A percentile compares a stretch with the other conserved stretches of the same genome.
These are phyloP conservation scores for Acrocephalus scirpaceus DNA, from an alignment of 2,797 vertebrate species.

Conservation along the genomic window DNA sequence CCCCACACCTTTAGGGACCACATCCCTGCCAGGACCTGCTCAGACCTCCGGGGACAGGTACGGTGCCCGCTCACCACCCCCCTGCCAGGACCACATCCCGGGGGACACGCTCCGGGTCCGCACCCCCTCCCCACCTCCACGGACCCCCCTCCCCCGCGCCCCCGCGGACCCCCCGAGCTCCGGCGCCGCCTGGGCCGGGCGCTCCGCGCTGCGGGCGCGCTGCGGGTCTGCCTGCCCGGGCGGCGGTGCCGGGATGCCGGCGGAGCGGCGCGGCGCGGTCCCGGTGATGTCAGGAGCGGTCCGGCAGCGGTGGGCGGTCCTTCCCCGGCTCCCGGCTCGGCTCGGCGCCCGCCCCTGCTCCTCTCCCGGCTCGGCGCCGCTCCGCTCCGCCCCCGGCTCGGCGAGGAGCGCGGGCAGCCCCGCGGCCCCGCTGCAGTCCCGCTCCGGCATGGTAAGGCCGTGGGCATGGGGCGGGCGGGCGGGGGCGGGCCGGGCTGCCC, in stretches of 20 bases:
- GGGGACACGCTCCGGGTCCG: too few relatives aligned
- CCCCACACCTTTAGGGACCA: background rate
- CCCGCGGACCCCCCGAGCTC: background rate
- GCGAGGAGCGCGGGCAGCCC: constrained; percentile 12
- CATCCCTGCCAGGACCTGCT: background rate
- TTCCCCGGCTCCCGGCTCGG: background rate
- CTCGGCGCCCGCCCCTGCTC: background rate
- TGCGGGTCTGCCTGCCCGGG: background rate
- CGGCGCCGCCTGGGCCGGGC: background rate
- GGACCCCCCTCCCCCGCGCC: background rate
- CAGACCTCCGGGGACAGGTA: background rate
- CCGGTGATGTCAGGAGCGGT: constrained; percentile 23
- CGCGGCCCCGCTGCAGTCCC: constrained; percentile 49
- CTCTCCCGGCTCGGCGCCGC: background rate
- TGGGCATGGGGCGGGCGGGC: background rate
- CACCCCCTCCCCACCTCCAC: background rate
- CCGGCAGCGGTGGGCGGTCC: constrained; percentile 17
- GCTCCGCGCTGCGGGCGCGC: background rate
- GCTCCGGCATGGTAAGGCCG: constrained; percentile 58
- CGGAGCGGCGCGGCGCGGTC: background rate
- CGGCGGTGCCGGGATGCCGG: background rate
- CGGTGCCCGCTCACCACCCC: background rate
- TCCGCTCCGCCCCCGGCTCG: constrained; percentile 7
- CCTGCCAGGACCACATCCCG: background rate
- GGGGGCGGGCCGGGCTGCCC: background rate